These are phyloP conservation scores for Beris chalybata DNA, from an alignment of 2,888 invertebrate species.

Conservation along the genomic window DNA sequence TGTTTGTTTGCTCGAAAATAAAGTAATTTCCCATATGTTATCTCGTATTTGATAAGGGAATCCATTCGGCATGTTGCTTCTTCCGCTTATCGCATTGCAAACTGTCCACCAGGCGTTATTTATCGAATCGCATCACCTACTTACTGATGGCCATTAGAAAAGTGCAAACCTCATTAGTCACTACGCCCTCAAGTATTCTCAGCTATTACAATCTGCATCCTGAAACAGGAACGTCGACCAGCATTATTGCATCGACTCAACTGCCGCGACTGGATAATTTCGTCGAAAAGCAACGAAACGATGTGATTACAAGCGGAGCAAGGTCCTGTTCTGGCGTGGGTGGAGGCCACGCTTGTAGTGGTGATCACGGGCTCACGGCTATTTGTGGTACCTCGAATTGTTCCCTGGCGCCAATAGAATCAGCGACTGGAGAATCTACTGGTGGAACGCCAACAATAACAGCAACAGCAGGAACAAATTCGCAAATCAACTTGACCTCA, in stretches of 20 bases:
- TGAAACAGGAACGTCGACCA: neutral
- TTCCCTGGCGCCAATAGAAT: slow-evolving; percentile 21
- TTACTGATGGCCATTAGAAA: slow-evolving; percentile 20
- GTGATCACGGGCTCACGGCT: slow-evolving; percentile 1
- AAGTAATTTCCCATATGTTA: slow-evolving; percentile 10
- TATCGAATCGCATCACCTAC: neutral
- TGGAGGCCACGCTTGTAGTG: neutral
- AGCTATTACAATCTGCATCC: slow-evolving; percentile 2
- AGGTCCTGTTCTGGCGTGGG: neutral
- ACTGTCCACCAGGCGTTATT: neutral
- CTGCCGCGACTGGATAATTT: slow-evolving; percentile 6
- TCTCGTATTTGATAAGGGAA: neutral
- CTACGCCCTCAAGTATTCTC: slow-evolving; percentile 7
- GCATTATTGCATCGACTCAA: neutral
- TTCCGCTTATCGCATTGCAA: neutral
- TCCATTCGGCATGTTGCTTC: neutral
- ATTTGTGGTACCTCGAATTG: slow-evolving; percentile 13
- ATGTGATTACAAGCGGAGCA: slow-evolving; percentile 7
- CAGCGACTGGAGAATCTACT: neutral
- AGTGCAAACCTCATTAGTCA: slow-evolving; percentile 7
- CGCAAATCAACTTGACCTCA: neutral
- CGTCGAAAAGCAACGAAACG: slow-evolving; percentile 13
- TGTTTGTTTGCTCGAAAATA: too few relatives aligned
- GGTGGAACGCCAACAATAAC: neutral
- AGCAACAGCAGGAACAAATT: neutral